Base-by-base conservation (phyloP, 2,888 invertebrate genomes). In the Clitarchus hookeri region DNA sequence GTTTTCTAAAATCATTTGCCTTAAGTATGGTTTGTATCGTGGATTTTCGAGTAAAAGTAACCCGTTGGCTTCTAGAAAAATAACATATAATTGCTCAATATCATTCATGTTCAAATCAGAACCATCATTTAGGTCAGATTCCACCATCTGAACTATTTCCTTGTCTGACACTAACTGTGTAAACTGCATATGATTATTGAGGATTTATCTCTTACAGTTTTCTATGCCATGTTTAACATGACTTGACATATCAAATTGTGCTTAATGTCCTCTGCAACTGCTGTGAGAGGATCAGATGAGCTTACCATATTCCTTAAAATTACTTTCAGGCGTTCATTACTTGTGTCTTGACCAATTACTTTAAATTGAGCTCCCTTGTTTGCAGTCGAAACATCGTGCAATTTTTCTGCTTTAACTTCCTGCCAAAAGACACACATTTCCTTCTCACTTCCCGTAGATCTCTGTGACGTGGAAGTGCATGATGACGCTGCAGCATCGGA, bases 141-240 rank as follows among this genome's bases (percentile, higher is more conserved):
- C 78, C n/a, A 78, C 78, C 78, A 78, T 78, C 78, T 78, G 2
- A 19, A 79, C 13, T 8, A 79, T 79, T 23, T 79, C 79, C 8
- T n/a, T 16, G n/a, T 79, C 79, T 79, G 79, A 79, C 25, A 79
- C 79, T 79, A 23, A 79, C 79, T 79, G 79, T 79, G 79, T n/a
- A 13, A 79, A 79, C 13, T 79, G 3, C 9, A n/a, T 13, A n/a
- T n/a, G 23, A 26, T 16, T 79, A 79, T 79, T 79, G 79, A 23
- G 25, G 25, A 79, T 12, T 79, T 79, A n/a, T 79, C 27, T 79
- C 25, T 79, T 79, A 23, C 79, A 9, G n/a, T 13, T n/a, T 79
- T 79, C 0, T 0, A n/a, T 79, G n/a, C 23, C 79, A 79, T n/a
- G 25, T 79, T 79, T 79, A 79, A 79, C n/a, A 79, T 79, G 79